These are phyloP conservation scores for Sylvia borin DNA, from an alignment of 2,797 vertebrate species.

Conservation along the genomic window DNA sequence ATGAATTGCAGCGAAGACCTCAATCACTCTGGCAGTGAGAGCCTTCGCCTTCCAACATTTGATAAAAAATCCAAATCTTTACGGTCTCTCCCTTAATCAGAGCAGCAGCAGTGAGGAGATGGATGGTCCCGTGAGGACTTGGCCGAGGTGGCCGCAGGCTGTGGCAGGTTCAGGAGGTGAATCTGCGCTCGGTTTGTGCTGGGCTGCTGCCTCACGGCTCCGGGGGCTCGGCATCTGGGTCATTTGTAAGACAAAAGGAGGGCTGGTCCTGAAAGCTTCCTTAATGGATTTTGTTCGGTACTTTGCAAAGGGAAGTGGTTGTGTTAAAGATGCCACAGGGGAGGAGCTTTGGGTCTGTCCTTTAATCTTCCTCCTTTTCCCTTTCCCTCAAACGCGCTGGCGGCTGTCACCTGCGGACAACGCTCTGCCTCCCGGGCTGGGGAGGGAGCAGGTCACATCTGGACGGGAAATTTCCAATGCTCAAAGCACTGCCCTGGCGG, in stretches of 20 bases:
- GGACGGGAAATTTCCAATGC: fast-evolving
- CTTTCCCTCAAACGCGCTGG: neutral
- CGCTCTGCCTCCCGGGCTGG: neutral
- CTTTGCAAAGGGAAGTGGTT: neutral
- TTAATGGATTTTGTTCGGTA: neutral
- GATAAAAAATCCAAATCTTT: neutral
- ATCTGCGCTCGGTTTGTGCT: neutral
- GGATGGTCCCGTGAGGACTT: neutral
- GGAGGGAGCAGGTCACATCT: neutral
- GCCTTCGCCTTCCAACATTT: neutral
- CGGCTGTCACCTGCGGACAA: neutral
- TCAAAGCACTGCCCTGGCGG: neutral
- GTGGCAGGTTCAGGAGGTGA: neutral
- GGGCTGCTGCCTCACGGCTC: neutral
- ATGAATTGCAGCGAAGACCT: fast-evolving
- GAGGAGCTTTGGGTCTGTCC: neutral
- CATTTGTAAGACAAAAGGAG: neutral
- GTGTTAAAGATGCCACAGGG: neutral
- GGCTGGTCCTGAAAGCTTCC: neutral
- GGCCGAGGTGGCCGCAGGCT: neutral
- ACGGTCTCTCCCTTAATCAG: neutral
- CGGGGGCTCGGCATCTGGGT: neutral
- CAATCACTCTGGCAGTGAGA: neutral
- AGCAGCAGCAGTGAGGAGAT: neutral
- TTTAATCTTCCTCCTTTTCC: conserved; percentile 11